phyloP scores from a whole-genome alignment of 2,888 invertebrate genomes.

The Eulithis prunata region DNA sequence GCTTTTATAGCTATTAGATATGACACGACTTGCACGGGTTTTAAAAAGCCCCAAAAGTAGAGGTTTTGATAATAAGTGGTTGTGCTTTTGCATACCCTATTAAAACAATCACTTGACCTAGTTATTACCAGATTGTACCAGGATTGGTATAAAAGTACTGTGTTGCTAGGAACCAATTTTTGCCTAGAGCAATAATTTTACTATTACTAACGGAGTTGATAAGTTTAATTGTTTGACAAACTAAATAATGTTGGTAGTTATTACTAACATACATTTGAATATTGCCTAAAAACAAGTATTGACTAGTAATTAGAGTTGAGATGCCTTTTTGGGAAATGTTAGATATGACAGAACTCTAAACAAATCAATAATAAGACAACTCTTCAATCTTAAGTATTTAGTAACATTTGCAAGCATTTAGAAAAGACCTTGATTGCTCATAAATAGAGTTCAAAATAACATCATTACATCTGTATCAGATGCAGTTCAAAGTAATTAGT shows the following conservation, averaged over 20 bases:
- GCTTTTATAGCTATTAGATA: constrained; percentile 33
- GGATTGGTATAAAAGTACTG: not conserved
- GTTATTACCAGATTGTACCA: not conserved
- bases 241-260: constrained; percentile 37
- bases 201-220: constrained; percentile 53
- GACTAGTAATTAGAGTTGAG: constrained; percentile 2
- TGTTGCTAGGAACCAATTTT: constrained; percentile 39
- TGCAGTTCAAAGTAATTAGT: constrained; percentile 77
- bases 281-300: constrained; percentile 32
- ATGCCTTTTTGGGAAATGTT: constrained; percentile 30
- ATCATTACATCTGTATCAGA: constrained; percentile 80
- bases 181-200: constrained; percentile 60
- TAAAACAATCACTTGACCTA: constrained; percentile 26
- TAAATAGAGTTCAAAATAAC: constrained; percentile 67
- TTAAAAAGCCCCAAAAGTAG: constrained; percentile 7
- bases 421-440: constrained; percentile 63
- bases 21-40: constrained; percentile 19
- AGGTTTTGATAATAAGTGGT: not conserved
- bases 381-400: not conserved
- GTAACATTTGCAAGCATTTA: constrained; percentile 25
- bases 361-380: not conserved
- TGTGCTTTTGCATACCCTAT: constrained; percentile 39
- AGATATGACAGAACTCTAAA: constrained; percentile 19
- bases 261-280: constrained; percentile 53
- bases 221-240: constrained; percentile 44